These are phyloP conservation scores for Chiroxiphia lanceolata DNA, from an alignment of 2,797 vertebrate genomes.

Conservation along the genomic window DNA sequence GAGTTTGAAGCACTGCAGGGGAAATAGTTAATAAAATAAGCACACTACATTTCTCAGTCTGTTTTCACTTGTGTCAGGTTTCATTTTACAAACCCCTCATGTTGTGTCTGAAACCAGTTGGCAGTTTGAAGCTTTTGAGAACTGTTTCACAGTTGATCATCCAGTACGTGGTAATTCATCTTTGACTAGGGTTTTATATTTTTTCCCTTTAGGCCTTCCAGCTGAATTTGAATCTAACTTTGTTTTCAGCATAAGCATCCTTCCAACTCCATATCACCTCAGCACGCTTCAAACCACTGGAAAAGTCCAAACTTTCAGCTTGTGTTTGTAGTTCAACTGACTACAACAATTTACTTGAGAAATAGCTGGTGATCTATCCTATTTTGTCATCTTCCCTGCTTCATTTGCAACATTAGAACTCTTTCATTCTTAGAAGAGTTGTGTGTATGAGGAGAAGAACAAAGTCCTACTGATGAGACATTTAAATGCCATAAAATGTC, in stretches of 20 bases:
- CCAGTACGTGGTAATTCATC: neutral
- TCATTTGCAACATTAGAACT: neutral
- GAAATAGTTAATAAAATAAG: neutral
- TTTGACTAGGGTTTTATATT: neutral
- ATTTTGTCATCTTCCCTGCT: conserved; percentile 3
- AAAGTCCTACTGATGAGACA: neutral
- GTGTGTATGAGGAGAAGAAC: neutral
- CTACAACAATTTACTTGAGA: neutral
- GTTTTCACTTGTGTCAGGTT: neutral
- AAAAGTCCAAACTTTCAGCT: neutral
- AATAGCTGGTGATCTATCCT: neutral
- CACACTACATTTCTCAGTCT: neutral
- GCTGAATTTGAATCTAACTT: neutral
- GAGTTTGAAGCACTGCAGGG: neutral
- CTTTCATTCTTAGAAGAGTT: neutral
- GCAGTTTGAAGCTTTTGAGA: conserved; percentile 32
- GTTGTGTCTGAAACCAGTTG: neutral
- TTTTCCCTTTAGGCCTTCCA: neutral
- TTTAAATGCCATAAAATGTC: conserved; percentile 51
- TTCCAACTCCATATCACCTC: neutral
- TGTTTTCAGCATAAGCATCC: neutral
- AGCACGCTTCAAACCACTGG: neutral
- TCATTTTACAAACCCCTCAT: neutral
- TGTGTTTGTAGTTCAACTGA: neutral
- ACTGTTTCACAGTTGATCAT: conserved; percentile 12